A percentile compares a stretch with the other conserved stretches of the same genome.
phyloP scores from a whole-genome alignment of 35 echinoderm and acorn worm genomes.

The Chiridota heheva region DNA sequence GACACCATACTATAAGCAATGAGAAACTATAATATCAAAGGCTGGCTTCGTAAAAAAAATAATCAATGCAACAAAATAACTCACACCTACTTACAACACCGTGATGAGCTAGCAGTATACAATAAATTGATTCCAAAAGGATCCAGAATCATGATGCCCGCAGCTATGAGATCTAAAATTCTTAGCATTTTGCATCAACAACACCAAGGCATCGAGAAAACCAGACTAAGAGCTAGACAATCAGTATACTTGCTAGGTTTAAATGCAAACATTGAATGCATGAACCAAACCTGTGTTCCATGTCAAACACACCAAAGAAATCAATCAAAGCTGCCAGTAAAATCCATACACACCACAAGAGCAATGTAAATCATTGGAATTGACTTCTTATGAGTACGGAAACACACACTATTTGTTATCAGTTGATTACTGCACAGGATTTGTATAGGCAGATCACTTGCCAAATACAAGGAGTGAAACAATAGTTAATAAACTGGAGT shows the following conservation, averaged over 20 bases:
- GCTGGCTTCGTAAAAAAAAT: background rate
- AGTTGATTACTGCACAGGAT: too few relatives aligned
- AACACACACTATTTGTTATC: too few relatives aligned
- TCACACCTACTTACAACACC: slow-evolving; percentile 33
- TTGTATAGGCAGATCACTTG: background rate
- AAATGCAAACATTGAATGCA: slow-evolving; percentile 37
- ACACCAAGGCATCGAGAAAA: slow-evolving; percentile 44
- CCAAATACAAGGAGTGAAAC: too few relatives aligned
- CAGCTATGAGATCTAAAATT: slow-evolving; percentile 3
- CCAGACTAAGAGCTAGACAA: slow-evolving; percentile 37
- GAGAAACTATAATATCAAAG: slow-evolving; percentile 9
- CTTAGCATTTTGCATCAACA: slow-evolving; percentile 31
- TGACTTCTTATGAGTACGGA: too few relatives aligned
- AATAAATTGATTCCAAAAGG: slow-evolving; percentile 33
- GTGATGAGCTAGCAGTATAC: slow-evolving; percentile 29
- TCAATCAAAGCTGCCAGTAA: slow-evolving; percentile 28
- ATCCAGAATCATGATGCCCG: slow-evolving; percentile 17
- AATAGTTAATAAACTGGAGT: too few relatives aligned
- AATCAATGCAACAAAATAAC: slow-evolving; percentile 18
- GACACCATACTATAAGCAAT: slow-evolving; percentile 35
- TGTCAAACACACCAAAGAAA: slow-evolving; percentile 33
- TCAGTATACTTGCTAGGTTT: slow-evolving; percentile 34
- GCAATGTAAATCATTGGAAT: slow-evolving; percentile 47
- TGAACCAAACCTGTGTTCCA: slow-evolving; percentile 27
- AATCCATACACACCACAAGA: slow-evolving; percentile 15